These are phyloP conservation scores for Coenonympha arcania DNA, from an alignment of 2,888 invertebrate genomes.

Conservation along the genomic window DNA sequence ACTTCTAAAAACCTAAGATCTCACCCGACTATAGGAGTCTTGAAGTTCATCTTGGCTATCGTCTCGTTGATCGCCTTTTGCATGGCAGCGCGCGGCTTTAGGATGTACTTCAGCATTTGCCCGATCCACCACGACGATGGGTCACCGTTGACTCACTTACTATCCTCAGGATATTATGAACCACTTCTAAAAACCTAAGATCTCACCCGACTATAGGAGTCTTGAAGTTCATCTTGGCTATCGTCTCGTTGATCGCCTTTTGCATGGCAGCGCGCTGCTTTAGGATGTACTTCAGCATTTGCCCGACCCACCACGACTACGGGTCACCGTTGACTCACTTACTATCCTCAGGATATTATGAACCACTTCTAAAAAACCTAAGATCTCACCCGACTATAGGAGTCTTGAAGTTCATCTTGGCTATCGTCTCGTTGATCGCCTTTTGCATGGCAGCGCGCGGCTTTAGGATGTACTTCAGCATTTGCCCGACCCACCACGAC, in stretches of 20 bases:
- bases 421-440: constrained; percentile 82
- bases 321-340: constrained; percentile 91
- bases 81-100: constrained; percentile 85
- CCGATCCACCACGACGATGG: constrained; percentile 99
- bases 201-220: constrained; percentile 92
- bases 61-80: constrained; percentile 82
- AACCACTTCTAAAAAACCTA: too few species aligned
- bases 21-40: constrained; percentile 93
- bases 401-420: constrained; percentile 83
- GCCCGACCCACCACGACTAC: constrained; percentile 98
- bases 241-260: constrained; percentile 82
- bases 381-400: constrained; percentile 93
- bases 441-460: constrained; percentile 82
- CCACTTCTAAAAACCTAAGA: too few species aligned
- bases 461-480: constrained; percentile 90
- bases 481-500: constrained; percentile 99
- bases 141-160: constrained; percentile 85
- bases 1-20: too few species aligned
- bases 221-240: constrained; percentile 84
- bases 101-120: constrained; percentile 93
- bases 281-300: constrained; percentile 93
- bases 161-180: constrained; percentile 42
- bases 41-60: constrained; percentile 83
- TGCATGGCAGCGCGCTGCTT: constrained; percentile 84
- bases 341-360: constrained; percentile 44